A percentile compares a stretch with the other conserved stretches of the same genome.
Evolutionary conservation across 2,888 invertebrate genomes (phyloP).

Genomic region (Terebella lapidaria): DNA sequence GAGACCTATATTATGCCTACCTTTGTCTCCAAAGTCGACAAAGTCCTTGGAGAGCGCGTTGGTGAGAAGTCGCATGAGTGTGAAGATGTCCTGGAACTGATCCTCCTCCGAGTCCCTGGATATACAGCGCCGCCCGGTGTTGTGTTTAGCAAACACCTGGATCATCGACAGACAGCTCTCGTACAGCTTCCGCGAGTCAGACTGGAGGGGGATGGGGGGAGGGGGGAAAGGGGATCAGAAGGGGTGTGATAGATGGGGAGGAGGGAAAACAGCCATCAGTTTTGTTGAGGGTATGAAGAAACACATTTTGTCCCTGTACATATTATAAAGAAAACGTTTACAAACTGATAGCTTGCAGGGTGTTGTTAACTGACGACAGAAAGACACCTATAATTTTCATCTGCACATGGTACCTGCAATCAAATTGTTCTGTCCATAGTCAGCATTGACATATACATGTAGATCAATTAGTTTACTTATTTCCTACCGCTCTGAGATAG

Average conservation of each 20-base stretch:
- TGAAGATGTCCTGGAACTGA: conserved; percentile 67
- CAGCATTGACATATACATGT: too few relatives aligned
- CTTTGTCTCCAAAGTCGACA: conserved; percentile 52
- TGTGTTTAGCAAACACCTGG: conserved; percentile 62
- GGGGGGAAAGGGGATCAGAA: too few relatives aligned
- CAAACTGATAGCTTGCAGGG: too few relatives aligned
- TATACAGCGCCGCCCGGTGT: conserved; percentile 26
- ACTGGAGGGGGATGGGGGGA: conserved; percentile 33
- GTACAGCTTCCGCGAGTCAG: conserved; percentile 61
- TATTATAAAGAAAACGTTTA: too few relatives aligned
- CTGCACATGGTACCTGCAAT: too few relatives aligned
- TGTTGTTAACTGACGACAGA: too few relatives aligned
- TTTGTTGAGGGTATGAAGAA: too few relatives aligned
- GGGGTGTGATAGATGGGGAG: too few relatives aligned
- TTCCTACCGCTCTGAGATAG: conserved; percentile 54
- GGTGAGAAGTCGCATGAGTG: conserved; percentile 72
- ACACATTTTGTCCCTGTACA: background rate
- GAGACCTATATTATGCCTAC: conserved; percentile 2
- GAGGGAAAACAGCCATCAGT: too few relatives aligned
- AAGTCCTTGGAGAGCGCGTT: conserved; percentile 61
- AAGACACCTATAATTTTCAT: too few relatives aligned
- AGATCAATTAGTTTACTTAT: background rate
- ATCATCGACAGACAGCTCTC: conserved; percentile 67
- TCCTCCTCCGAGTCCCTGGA: conserved; percentile 60
- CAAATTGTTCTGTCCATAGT: too few relatives aligned